Percentiles rank a stretch among this genome's conserved stretches.
Evolutionary conservation across 1,140 invertebrate species (phyloP).

Genomic region (Neodiprion fabricii): DNA sequence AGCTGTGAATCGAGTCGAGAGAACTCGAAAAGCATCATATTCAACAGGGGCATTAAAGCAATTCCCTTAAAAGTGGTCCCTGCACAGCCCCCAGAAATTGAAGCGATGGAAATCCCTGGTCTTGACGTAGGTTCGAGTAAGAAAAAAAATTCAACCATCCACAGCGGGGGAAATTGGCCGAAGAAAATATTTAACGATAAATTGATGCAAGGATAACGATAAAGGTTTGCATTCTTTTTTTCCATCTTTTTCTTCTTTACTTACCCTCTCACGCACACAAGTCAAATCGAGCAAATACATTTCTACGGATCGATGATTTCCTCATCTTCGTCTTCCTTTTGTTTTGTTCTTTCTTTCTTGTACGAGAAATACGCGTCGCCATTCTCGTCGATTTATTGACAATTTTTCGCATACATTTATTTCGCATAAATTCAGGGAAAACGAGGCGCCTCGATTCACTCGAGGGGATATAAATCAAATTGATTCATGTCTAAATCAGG

Average conservation of each 20-base stretch:
- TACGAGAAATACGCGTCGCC: neutral
- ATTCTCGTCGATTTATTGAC: neutral
- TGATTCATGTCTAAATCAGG: conserved; percentile 12
- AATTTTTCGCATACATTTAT: neutral
- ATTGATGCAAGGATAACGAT: too few relatives aligned
- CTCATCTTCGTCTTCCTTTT: neutral
- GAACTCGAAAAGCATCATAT: neutral
- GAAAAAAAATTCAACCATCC: neutral
- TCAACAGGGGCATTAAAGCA: neutral
- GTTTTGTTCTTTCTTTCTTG: too few relatives aligned
- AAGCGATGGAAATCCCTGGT: neutral
- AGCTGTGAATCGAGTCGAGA: neutral
- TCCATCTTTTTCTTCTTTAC: too few relatives aligned
- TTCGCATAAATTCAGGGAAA: neutral
- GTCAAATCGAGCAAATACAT: too few relatives aligned
- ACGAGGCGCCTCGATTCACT: neutral
- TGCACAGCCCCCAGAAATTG: neutral
- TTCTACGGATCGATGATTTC: neutral
- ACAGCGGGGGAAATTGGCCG: neutral
- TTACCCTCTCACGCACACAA: too few relatives aligned
- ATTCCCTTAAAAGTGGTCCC: neutral
- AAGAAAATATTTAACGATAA: neutral
- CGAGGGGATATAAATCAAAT: conserved; percentile 7
- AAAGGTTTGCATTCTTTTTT: too few relatives aligned
- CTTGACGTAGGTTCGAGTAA: neutral